phyloP scores from a whole-genome alignment of 2,888 invertebrate species.

The Epinotia brunnichana region DNA sequence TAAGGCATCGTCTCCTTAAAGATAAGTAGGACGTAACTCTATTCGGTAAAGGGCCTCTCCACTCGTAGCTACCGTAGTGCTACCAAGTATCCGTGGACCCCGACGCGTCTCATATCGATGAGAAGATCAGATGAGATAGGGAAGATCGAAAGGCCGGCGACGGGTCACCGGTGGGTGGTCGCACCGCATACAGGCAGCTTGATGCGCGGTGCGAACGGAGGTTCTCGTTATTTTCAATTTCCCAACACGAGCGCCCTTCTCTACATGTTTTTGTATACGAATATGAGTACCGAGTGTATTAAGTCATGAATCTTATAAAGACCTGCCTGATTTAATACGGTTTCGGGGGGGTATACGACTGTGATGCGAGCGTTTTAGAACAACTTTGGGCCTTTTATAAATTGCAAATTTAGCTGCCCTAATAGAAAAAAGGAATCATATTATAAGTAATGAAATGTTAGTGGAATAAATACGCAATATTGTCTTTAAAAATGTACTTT shows the following conservation, averaged over 20 bases:
- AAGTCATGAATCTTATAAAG: constrained; percentile 81
- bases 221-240: constrained; percentile 84
- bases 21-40: constrained; percentile 83
- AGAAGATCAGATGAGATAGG: constrained; percentile 67
- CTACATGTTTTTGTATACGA: constrained; percentile 74
- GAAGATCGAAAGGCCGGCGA: constrained; percentile 65
- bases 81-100: constrained; percentile 70
- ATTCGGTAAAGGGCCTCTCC: constrained; percentile 81
- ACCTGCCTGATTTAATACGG: constrained; percentile 71
- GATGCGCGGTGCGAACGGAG: constrained; percentile 79
- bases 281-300: constrained; percentile 76
- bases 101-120: constrained; percentile 65
- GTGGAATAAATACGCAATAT: neutral
- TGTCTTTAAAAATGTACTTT: neutral
- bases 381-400: constrained; percentile 36
- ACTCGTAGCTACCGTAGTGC: constrained; percentile 71
- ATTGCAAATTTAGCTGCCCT: constrained; percentile 25
- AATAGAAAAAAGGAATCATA: constrained; percentile 2
- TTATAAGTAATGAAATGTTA: neutral
- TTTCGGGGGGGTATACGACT: constrained; percentile 48
- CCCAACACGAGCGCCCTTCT: constrained; percentile 79
- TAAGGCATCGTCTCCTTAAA: constrained; percentile 80
- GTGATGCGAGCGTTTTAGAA: constrained; percentile 40
- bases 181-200: constrained; percentile 71
- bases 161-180: constrained; percentile 71